Conservation (phyloP, 2,888 invertebrate genomes). For the Sminthurinus aureus region DNA sequence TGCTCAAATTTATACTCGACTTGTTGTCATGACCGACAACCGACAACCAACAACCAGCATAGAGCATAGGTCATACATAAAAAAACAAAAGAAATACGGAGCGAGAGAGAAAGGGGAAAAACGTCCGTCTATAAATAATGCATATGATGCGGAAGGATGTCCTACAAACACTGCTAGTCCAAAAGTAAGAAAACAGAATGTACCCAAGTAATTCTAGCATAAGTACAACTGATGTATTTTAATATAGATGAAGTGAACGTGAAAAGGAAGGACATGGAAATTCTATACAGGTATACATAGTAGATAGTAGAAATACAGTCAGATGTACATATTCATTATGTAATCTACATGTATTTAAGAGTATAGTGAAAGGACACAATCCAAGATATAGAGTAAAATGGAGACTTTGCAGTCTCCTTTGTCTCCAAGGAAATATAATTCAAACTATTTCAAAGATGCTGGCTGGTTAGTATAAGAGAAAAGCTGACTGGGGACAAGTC, state of each 20-base stretch:
- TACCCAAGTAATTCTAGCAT: too few relatives aligned
- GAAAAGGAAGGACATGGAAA: too few relatives aligned
- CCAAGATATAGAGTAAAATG: neutral
- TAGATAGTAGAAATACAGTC: too few relatives aligned
- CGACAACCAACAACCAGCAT: neutral
- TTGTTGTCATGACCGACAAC: neutral
- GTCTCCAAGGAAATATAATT: neutral
- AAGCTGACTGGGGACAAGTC: conserved; percentile 11
- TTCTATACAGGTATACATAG: too few relatives aligned
- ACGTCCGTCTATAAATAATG: neutral
- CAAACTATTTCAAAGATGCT: conserved; percentile 11
- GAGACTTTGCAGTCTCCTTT: neutral
- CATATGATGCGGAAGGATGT: too few relatives aligned
- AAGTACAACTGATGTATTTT: too few relatives aligned
- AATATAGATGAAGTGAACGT: too few relatives aligned
- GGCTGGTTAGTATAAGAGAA: neutral
- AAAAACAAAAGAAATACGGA: neutral
- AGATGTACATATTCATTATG: too few relatives aligned
- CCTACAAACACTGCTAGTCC: too few relatives aligned
- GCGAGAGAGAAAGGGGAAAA: neutral
- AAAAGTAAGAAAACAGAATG: too few relatives aligned
- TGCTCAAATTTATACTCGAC: neutral
- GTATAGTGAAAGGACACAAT: too few relatives aligned
- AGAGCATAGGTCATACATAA: neutral
- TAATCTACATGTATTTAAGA: too few relatives aligned